phyloP scores from a whole-genome alignment of 2,797 vertebrate genomes.

The Dryobates pubescens region DNA sequence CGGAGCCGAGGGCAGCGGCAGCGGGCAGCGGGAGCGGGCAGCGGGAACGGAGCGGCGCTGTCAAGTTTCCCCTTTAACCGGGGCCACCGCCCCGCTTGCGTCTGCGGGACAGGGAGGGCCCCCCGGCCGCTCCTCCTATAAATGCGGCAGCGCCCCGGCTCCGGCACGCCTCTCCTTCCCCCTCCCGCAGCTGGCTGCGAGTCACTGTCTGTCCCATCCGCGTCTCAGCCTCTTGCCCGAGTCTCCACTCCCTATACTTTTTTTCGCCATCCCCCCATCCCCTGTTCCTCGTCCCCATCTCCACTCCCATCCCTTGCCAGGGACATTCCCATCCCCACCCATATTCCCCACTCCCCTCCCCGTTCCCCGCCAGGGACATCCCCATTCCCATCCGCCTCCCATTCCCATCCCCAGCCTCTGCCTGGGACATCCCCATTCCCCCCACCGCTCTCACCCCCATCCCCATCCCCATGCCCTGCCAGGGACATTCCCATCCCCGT shows the following conservation, averaged over 20 bases:
- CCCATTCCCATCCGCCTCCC: too few species aligned
- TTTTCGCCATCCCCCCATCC: too few species aligned
- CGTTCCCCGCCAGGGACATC: too few species aligned
- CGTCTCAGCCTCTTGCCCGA: too few species aligned
- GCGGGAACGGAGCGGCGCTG: constrained; percentile 14
- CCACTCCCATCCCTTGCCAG: neutral
- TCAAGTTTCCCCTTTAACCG: constrained; percentile 56
- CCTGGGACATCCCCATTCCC: neutral
- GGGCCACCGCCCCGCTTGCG: constrained; percentile 61
- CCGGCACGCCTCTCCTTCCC: too few species aligned
- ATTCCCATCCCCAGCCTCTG: neutral
- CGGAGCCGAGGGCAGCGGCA: neutral
- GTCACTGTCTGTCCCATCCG: accelerated
- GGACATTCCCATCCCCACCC: neutral
- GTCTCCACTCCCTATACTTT: too few species aligned
- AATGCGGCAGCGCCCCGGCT: neutral
- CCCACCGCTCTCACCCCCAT: too few species aligned
- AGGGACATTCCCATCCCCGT: neutral
- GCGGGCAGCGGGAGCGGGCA: neutral
- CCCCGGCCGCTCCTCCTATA: constrained; percentile 42
- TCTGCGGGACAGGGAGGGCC: constrained; percentile 38
- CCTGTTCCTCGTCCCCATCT: neutral
- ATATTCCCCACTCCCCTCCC: neutral
- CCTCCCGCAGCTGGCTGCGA: neutral
- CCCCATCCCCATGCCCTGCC: too few species aligned